These are phyloP conservation scores for Chaenogobius annularis DNA, from an alignment of 2,113 vertebrate genomes.

Conservation along the genomic window DNA sequence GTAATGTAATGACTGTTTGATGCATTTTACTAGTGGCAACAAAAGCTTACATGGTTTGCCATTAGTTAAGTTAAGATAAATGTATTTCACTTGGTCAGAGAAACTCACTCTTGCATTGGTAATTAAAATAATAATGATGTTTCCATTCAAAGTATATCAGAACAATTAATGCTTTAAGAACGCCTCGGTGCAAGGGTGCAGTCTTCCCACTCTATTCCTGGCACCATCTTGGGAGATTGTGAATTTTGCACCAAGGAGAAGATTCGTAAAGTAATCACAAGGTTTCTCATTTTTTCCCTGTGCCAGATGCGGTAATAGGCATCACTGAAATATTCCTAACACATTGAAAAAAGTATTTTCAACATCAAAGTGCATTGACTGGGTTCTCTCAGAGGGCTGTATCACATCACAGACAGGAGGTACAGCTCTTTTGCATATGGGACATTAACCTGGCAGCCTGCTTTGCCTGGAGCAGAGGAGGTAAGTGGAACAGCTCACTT, in stretches of 20 bases:
- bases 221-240: constrained; percentile 28
- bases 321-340: constrained; percentile 59
- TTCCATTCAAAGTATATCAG: constrained; percentile 23
- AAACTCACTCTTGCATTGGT: constrained; percentile 17
- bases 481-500: constrained; percentile 37
- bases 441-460: constrained; percentile 42
- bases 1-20: background rate
- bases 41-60: background rate
- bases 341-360: constrained; percentile 58
- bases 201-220: constrained; percentile 14
- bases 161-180: constrained; percentile 45
- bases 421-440: constrained; percentile 41
- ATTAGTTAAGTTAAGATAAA: background rate
- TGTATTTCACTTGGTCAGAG: constrained; percentile 16
- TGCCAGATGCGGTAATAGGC: constrained; percentile 38
- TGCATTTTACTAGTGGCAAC: constrained; percentile 14
- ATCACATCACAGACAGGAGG: constrained; percentile 55
- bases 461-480: constrained; percentile 32
- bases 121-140: constrained; percentile 45
- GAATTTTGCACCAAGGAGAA: constrained; percentile 25
- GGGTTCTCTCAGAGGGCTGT: constrained; percentile 43
- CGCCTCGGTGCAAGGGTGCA: background rate
- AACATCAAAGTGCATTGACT: constrained; percentile 66
- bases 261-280: constrained; percentile 26
- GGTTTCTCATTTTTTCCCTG: background rate